Base-by-base conservation (phyloP, 2,797 vertebrate genomes). In the Typhlichthys subterraneus region DNA sequence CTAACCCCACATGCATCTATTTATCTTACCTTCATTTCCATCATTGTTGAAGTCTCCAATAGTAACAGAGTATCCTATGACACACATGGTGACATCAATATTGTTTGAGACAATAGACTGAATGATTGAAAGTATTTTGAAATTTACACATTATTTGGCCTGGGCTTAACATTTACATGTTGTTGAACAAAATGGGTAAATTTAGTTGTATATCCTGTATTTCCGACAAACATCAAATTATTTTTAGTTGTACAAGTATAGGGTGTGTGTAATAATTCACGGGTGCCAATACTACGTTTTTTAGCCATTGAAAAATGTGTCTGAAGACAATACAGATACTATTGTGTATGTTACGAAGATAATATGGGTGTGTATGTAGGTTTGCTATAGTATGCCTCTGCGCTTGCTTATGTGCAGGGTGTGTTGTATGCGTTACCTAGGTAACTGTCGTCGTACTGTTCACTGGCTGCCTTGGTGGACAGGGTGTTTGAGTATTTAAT, bases 401-500 rank as follows among this genome's bases (percentile, higher is more conserved):
- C 4, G 23, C 23, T 4, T 29, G 23, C 23, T 29, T 29, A 29
- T 51, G 59, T 63, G 19, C 14, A 23, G 66, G 62, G 53, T 51
- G 48, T 11, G 61, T 3, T 52, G 53, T 51, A 46, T 29, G 63
- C 6, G 86, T 4, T 89, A 97, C 97, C 97, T 23, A 99, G 82
- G 80, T 99, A 99, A 83, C 97, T 99, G 92, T 99, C 97, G 60
- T 99, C 97, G 33, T 94, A 98, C 72, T 91, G 83, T 19, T 95
- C 94, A 1, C 92, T 89, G 29, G 97, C 96, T 0, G 95, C 78
- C 45, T 92, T 94, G 33, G 97, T 99, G 61, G 94, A 75, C 47
- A 94, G 61, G 14, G 96, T 96, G 68, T 91, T 93, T 0, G 68
- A 73, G 11, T 96, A 97, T 1, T 80, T 85, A 0, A 82, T 94